Base-by-base conservation (phyloP, 2,113 vertebrate genomes). In the Percopsis transmontana region DNA sequence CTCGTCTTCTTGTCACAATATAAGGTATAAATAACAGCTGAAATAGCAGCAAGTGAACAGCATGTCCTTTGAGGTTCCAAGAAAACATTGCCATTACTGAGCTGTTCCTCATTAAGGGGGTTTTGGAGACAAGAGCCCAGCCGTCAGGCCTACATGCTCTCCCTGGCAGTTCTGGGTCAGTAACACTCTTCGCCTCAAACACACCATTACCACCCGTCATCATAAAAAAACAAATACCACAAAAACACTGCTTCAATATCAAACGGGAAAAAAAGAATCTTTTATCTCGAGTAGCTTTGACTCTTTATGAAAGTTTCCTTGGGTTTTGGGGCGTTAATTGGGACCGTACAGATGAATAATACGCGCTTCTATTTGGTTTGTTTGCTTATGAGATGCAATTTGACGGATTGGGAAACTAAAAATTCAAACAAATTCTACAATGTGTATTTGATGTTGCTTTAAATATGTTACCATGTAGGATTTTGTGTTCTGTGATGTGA, bases 111-210 rank as follows among this genome's bases (percentile, higher is more conserved):
- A 79, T 85, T 83, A 59, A 83, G 69, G 42, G 47, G 72, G 66
- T 59, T 69, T 71, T 62, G 58, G 52, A 80, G 72, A 78, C 56
- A 21, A 39, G 70, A 59, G 61, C 39, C 19, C 2, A 50, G 50
- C 24, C 57, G 1, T 68, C 57, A 62, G 70, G 55, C 69, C 72
- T 58, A 47, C 48, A 58, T 78, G 66, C 77, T 71, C 58, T 62
- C 74, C 56, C 70, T 86, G 86, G 83, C 87, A 88, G 85, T 91
- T 90, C 83, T 89, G 74, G 86, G 82, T 90, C 82, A 84, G 67
- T 67, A 74, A 60, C 73, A 79, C 68, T 81, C 55, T 61, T 64
- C 55, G 50, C 66, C 59, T 73, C 57, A 47, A 74, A 82, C 83
- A 72, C 47, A 72, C 55, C 70, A 60, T 66, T 62, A 84, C 16